phyloP scores from a whole-genome alignment of 35 echinoderm and acorn worm species.

The Holothuria glaberrima region DNA sequence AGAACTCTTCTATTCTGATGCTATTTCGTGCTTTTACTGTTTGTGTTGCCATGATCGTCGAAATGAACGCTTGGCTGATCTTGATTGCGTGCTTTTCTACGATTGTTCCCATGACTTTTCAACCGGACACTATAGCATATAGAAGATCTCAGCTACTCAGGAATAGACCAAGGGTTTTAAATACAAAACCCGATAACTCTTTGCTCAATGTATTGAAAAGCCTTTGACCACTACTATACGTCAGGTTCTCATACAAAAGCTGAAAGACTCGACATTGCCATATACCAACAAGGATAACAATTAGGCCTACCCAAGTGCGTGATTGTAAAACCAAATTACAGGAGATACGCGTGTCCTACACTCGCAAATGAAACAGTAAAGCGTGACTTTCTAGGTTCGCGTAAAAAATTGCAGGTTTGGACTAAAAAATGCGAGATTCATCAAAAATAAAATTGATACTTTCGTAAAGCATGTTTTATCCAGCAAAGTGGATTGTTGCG shows the following conservation, averaged over 20 bases:
- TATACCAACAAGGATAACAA: too few species aligned
- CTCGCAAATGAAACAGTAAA: background rate
- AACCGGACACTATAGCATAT: background rate
- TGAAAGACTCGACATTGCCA: too few species aligned
- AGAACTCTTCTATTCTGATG: background rate
- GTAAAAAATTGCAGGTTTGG: background rate
- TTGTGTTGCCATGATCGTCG: too few species aligned
- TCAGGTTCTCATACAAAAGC: constrained; percentile 2
- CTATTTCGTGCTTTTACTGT: background rate
- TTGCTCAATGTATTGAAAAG: background rate
- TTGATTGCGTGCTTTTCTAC: too few species aligned
- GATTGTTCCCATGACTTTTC: background rate
- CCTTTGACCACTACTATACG: background rate
- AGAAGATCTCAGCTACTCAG: background rate
- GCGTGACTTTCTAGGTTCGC: background rate
- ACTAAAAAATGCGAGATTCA: background rate
- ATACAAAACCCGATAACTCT: background rate
- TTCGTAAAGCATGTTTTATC: too few species aligned
- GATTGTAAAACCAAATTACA: background rate
- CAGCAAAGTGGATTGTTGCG: too few species aligned
- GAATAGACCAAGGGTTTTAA: constrained; percentile 1
- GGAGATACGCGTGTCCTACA: background rate
- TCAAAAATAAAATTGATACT: background rate
- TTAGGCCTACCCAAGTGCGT: too few species aligned
- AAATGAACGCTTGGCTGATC: too few species aligned